Evolutionary conservation across 1,140 invertebrate species (phyloP).

Genomic region (Megalopta genalis): DNA sequence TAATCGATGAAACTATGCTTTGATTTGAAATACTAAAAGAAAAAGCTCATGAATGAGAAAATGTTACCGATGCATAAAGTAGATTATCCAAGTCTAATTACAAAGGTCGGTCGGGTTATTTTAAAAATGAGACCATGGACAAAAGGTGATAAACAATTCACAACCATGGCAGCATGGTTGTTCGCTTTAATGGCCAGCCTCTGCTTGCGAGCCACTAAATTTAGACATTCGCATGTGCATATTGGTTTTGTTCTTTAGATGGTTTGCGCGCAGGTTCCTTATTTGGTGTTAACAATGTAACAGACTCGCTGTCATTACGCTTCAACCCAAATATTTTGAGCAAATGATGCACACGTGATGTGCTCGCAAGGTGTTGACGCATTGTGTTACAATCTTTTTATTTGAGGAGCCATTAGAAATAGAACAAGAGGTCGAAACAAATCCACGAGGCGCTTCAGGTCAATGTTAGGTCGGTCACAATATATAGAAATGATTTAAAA

Average conservation of each 20-base stretch:
- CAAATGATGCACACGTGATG: not conserved
- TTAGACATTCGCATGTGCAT: slow-evolving; percentile 23
- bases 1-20: not conserved
- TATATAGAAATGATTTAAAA: not conserved
- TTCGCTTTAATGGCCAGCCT: slow-evolving; percentile 9
- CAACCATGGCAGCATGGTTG: not conserved
- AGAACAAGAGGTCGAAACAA: not conserved
- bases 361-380: not conserved
- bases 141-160: slow-evolving; percentile 24
- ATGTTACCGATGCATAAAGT: not conserved
- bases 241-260: slow-evolving; percentile 23
- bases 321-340: not conserved
- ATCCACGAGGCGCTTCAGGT: not conserved
- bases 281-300: not conserved
- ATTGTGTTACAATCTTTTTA: not conserved
- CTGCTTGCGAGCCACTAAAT: slow-evolving; percentile 20
- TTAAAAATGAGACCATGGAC: slow-evolving; percentile 5
- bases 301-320: not conserved
- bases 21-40: too few relatives aligned
- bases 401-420: not conserved
- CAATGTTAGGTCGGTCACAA: not conserved
- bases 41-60: not conserved
- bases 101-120: slow-evolving; percentile 17
- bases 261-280: not conserved
- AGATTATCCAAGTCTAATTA: not conserved